Evolutionary conservation across 1,140 invertebrate species (phyloP).

Genomic region (Archivesica marissinica): DNA sequence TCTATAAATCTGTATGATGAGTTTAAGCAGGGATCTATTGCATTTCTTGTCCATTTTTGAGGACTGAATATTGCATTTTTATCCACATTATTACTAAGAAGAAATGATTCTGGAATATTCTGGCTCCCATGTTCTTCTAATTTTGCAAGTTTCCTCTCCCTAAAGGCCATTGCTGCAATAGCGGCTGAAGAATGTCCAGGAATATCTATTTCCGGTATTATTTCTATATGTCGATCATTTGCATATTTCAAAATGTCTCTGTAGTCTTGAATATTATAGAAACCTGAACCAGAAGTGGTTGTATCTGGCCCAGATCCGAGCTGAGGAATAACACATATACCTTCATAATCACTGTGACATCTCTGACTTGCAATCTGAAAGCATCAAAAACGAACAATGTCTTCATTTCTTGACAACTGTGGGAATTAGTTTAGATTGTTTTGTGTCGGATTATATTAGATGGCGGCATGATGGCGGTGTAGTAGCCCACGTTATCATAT

Average conservation of each 20-base stretch:
- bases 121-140: not conserved
- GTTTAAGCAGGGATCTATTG: conserved; percentile 79
- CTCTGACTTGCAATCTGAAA: conserved; percentile 74
- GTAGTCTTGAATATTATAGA: conserved; percentile 77
- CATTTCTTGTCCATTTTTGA: conserved; percentile 78
- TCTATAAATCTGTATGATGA: conserved; percentile 73
- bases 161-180: conserved; percentile 76
- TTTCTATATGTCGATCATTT: conserved; percentile 70
- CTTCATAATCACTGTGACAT: conserved; percentile 76
- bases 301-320: conserved; percentile 77
- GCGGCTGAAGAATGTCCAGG: conserved; percentile 80
- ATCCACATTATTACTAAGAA: not conserved
- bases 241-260: conserved; percentile 76
- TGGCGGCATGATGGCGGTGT: too few relatives aligned
- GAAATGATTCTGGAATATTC: conserved; percentile 9
- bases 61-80: conserved; percentile 60
- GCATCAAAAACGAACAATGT: not conserved
- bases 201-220: conserved; percentile 82
- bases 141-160: conserved; percentile 6
- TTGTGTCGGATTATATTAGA: not conserved
- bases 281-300: conserved; percentile 73
- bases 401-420: not conserved
- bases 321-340: conserved; percentile 73
- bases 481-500: too few relatives aligned
- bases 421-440: too few relatives aligned